phyloP scores from a whole-genome alignment of 2,888 invertebrate genomes.

The Rotaria socialis region DNA sequence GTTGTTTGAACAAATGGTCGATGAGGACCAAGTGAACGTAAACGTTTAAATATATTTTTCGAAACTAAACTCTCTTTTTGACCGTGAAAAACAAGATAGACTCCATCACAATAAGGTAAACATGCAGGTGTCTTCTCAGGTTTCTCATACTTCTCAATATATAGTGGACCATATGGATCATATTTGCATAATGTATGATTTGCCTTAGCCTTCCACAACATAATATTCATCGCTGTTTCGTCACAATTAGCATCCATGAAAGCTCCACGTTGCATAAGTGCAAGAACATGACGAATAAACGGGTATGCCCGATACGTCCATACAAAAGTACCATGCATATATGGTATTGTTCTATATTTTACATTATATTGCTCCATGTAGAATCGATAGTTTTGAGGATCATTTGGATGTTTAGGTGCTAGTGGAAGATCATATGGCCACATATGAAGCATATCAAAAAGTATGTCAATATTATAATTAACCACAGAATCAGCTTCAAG shows the following conservation, averaged over 20 bases:
- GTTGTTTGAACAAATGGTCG: background rate
- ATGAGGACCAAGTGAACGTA: background rate
- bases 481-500: background rate
- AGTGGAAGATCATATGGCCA: conserved; percentile 10
- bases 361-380: background rate
- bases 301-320: background rate
- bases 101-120: background rate
- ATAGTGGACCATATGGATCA: background rate
- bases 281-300: background rate
- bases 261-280: background rate
- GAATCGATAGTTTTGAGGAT: background rate
- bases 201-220: background rate
- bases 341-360: background rate
- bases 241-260: background rate
- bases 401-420: background rate
- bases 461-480: background rate
- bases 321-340: background rate
- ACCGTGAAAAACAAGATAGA: background rate
- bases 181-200: background rate
- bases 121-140: background rate
- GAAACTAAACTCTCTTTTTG: background rate
- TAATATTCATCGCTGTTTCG: conserved; percentile 17
- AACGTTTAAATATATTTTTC: background rate
- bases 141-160: background rate
- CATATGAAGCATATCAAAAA: background rate